Evolutionary conservation across 2,888 invertebrate species (phyloP).

Genomic region (Parascotia fuliginaria): DNA sequence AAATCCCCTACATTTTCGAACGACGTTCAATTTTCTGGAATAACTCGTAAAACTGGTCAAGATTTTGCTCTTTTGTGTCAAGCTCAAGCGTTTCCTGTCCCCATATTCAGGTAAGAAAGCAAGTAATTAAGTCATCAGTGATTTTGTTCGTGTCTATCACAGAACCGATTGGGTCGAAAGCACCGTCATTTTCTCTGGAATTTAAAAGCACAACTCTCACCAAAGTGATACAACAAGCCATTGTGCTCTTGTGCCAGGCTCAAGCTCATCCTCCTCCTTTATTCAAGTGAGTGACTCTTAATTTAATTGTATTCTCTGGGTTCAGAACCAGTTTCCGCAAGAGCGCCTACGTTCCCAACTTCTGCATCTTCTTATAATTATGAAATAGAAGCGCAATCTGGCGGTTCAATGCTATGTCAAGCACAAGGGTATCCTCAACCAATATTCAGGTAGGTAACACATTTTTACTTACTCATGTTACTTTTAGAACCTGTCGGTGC

Average conservation of each 20-base stretch:
- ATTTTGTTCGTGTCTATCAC: constrained; percentile 53
- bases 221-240: constrained; percentile 80
- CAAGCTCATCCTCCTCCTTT: constrained; percentile 88
- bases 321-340: constrained; percentile 81
- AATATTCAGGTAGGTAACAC: constrained; percentile 86
- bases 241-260: constrained; percentile 88
- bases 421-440: constrained; percentile 88
- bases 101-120: constrained; percentile 79
- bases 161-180: constrained; percentile 87
- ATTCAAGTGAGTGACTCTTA: constrained; percentile 87
- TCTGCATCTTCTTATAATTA: constrained; percentile 82
- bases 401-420: constrained; percentile 83
- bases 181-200: constrained; percentile 84
- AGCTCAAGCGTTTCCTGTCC: constrained; percentile 91
- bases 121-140: constrained; percentile 17
- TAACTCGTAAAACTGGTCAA: constrained; percentile 87
- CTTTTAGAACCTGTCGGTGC: constrained; percentile 87
- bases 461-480: constrained; percentile 32
- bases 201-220: constrained; percentile 87
- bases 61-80: constrained; percentile 90
- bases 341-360: constrained; percentile 81
- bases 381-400: constrained; percentile 66
- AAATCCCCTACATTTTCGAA: constrained; percentile 90
- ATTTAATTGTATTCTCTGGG: constrained; percentile 51
- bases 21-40: constrained; percentile 89